Conservation (phyloP, 2,797 vertebrate species). For the Urophycis tenuis region DNA sequence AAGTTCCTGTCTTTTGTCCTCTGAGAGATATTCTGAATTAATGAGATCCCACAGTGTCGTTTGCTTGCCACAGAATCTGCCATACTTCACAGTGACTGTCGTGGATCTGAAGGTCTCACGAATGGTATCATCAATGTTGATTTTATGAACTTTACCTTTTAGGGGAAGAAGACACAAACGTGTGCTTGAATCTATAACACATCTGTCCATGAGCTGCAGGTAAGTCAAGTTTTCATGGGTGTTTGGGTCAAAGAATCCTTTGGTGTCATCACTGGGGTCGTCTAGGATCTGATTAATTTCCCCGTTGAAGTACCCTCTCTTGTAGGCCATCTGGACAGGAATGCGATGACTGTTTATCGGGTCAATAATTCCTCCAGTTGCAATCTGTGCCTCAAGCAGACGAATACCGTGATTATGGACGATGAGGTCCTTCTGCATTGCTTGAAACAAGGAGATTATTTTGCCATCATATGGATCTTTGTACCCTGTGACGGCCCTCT, state of each 20-base stretch:
- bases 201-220: conserved; percentile 77
- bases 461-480: conserved; percentile 69
- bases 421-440: conserved; percentile 74
- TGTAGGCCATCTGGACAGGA: conserved; percentile 68
- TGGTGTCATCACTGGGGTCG: conserved; percentile 67
- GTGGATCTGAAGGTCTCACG: conserved; percentile 61
- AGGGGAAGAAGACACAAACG: conserved; percentile 73
- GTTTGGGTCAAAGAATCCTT: conserved; percentile 81
- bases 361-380: conserved; percentile 73
- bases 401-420: conserved; percentile 62
- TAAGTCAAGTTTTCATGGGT: conserved; percentile 83
- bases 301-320: conserved; percentile 65
- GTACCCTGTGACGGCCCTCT: conserved; percentile 67
- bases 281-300: conserved; percentile 64
- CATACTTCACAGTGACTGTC: conserved; percentile 62
- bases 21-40: conserved; percentile 74
- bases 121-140: conserved; percentile 68
- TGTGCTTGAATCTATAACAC: conserved; percentile 68
- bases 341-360: conserved; percentile 66
- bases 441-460: conserved; percentile 70
- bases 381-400: conserved; percentile 74
- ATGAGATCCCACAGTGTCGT: conserved; percentile 75
- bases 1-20: conserved; percentile 67
- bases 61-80: conserved; percentile 66
- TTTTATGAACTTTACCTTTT: conserved; percentile 70